Conservation (phyloP, 2,797 vertebrate species). For the Girardinus metallicus region DNA sequence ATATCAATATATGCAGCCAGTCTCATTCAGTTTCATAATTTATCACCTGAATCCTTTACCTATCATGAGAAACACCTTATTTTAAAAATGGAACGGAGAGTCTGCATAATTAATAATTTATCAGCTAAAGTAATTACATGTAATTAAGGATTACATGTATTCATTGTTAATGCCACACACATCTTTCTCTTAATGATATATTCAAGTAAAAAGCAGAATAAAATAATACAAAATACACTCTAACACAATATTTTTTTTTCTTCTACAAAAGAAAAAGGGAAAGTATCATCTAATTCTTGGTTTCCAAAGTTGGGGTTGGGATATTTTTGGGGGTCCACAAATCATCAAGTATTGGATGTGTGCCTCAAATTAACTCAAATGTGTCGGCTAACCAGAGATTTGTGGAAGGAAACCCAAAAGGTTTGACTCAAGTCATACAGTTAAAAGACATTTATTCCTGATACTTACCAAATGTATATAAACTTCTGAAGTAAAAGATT, state of each 20-base stretch:
- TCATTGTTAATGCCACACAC: not conserved
- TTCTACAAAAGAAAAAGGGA: not conserved
- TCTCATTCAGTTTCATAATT: not conserved
- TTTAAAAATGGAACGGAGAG: not conserved
- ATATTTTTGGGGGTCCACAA: not conserved
- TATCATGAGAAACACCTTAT: not conserved
- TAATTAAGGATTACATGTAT: not conserved
- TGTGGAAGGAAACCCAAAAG: not conserved
- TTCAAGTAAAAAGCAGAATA: not conserved
- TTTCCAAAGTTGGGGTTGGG: not conserved
- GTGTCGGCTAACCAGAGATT: not conserved
- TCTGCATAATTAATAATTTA: not conserved
- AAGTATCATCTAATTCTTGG: not conserved
- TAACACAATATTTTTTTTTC: too few species aligned
- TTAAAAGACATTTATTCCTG: not conserved
- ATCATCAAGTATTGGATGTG: not conserved
- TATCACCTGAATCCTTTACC: not conserved
- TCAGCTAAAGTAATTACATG: not conserved
- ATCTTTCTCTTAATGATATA: not conserved
- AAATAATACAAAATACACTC: not conserved
- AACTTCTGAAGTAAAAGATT: not conserved
- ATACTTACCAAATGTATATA: not conserved
- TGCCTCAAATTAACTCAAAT: not conserved
- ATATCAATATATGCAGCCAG: not conserved
- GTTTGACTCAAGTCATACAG: not conserved